Conservation (phyloP, 2,888 invertebrate genomes). For the Sinhomidia bicolor region DNA sequence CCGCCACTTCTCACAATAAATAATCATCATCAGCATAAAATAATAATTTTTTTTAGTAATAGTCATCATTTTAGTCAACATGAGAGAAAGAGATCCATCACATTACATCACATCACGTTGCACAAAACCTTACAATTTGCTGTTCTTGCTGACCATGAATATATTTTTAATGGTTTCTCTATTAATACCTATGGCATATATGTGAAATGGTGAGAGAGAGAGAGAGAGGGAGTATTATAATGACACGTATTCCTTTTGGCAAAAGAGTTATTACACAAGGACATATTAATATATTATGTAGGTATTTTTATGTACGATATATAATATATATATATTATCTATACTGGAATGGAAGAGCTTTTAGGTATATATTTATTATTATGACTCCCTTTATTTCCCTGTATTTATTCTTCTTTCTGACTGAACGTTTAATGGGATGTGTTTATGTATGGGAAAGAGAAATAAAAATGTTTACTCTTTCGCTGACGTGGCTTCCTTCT, state of each 20-base stretch:
- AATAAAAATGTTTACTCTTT: slow-evolving; percentile 69
- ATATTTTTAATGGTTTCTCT: slow-evolving; percentile 37
- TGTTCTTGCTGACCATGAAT: slow-evolving; percentile 67
- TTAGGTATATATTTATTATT: too few species aligned
- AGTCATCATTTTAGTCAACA: slow-evolving; percentile 67
- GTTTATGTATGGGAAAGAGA: slow-evolving; percentile 65
- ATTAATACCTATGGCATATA: not conserved
- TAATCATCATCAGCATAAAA: slow-evolving; percentile 23
- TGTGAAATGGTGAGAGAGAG: not conserved
- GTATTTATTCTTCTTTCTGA: not conserved
- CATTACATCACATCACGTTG: slow-evolving; percentile 29
- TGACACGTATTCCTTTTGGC: not conserved
- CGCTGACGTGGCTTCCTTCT: slow-evolving; percentile 63
- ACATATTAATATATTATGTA: too few species aligned
- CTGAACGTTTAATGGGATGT: slow-evolving; percentile 34
- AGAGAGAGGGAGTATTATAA: too few species aligned
- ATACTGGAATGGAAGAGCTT: slow-evolving; percentile 1
- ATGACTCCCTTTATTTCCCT: not conserved
- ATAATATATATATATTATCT: too few species aligned
- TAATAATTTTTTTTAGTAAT: slow-evolving; percentile 39
- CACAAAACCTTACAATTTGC: slow-evolving; percentile 49
- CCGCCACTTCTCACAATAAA: slow-evolving; percentile 20
- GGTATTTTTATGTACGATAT: too few species aligned
- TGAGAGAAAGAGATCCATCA: slow-evolving; percentile 42
- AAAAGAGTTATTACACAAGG: slow-evolving; percentile 21